These are phyloP conservation scores for Vulpes vulpes DNA, from an alignment of 2,113 vertebrate genomes.

Conservation along the genomic window DNA sequence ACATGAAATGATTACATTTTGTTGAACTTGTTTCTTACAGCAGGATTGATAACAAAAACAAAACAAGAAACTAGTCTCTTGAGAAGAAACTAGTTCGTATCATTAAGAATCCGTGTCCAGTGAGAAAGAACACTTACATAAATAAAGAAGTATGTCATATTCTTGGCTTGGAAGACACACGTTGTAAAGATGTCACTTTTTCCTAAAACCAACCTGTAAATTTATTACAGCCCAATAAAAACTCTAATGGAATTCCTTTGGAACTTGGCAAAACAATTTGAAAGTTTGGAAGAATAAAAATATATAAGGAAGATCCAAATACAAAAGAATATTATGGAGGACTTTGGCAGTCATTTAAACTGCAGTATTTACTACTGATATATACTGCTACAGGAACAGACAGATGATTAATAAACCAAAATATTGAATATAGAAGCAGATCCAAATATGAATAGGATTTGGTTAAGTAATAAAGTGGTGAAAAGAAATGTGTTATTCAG, in stretches of 20 bases:
- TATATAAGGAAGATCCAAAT: neutral
- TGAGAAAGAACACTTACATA: constrained; percentile 30
- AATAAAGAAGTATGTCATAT: neutral
- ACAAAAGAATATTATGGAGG: neutral
- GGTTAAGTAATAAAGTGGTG: constrained; percentile 3
- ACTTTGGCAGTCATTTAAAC: neutral
- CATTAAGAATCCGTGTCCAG: neutral
- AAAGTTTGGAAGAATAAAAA: constrained; percentile 46
- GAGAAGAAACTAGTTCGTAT: constrained; percentile 40
- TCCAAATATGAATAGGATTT: neutral
- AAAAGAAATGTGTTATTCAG: constrained; percentile 48
- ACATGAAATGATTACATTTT: constrained; percentile 47
- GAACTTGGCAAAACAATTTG: constrained; percentile 38
- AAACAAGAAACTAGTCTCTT: neutral
- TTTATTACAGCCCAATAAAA: constrained; percentile 12
- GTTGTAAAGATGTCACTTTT: constrained; percentile 31
- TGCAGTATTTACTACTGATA: neutral
- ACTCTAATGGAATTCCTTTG: constrained; percentile 48
- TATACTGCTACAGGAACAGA: neutral
- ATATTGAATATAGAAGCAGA: neutral
- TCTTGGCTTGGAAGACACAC: neutral
- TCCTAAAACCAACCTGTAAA: constrained; percentile 18
- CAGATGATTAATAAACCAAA: constrained; percentile 8
- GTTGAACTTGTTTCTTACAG: neutral
- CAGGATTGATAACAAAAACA: neutral